Evolutionary conservation across 2,797 vertebrate genomes (phyloP).

Genomic region (Leptodactylus fallax): DNA sequence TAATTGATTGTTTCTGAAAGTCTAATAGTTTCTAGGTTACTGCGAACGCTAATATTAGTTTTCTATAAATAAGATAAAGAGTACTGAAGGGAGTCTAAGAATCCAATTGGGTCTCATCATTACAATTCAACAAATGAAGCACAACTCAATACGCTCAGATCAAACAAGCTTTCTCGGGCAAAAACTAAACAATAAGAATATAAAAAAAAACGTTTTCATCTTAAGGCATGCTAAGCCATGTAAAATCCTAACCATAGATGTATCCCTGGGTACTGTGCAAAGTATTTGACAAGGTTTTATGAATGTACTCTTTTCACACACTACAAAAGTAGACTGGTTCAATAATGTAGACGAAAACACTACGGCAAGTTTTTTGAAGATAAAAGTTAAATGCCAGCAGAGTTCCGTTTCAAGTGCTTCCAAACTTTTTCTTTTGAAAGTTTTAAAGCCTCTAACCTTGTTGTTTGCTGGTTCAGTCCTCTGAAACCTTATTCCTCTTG

Average conservation of each 20-base stretch:
- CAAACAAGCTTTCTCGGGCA: constrained; percentile 63
- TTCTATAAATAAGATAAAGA: constrained; percentile 53
- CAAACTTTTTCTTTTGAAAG: constrained; percentile 54
- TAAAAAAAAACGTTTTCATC: constrained; percentile 61
- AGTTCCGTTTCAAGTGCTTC: constrained; percentile 57
- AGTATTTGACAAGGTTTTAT: constrained; percentile 64
- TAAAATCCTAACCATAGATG: constrained; percentile 67
- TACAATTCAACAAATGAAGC: constrained; percentile 57
- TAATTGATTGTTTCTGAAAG: constrained; percentile 46
- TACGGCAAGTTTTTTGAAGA: constrained; percentile 60
- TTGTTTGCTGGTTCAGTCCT: constrained; percentile 48
- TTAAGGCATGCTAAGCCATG: constrained; percentile 68
- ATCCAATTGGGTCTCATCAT: constrained; percentile 62
- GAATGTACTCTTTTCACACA: constrained; percentile 44
- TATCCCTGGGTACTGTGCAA: constrained; percentile 65
- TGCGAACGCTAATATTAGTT: constrained; percentile 45
- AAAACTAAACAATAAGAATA: constrained; percentile 60
- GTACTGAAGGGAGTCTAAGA: constrained; percentile 32
- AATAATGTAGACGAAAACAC: constrained; percentile 65
- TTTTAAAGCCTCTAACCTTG: constrained; percentile 58
- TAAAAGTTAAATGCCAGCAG: constrained; percentile 59
- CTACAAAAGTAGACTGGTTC: constrained; percentile 66
- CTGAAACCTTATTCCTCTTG: constrained; percentile 23
- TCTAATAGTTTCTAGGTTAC: constrained; percentile 42
- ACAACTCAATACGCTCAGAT: constrained; percentile 62